Conservation (phyloP, 2,113 vertebrate species). For the Dromiciops gliroides region DNA sequence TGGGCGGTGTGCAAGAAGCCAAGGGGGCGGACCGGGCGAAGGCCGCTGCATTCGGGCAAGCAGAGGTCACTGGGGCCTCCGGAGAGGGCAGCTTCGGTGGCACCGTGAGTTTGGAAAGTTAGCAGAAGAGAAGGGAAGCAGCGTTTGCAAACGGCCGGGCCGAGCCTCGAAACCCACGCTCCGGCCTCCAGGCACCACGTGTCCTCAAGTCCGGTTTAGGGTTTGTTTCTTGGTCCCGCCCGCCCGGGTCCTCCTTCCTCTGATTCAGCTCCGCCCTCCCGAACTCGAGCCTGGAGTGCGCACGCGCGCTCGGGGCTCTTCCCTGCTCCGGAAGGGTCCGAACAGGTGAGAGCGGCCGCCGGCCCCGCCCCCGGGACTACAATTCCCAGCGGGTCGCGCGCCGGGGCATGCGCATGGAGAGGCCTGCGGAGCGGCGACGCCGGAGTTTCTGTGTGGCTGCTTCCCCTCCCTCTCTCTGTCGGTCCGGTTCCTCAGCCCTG, state of each 20-base stretch:
- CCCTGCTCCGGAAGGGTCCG: background rate
- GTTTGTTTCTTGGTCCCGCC: background rate
- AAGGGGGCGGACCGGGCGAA: too few species aligned
- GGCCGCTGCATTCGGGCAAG: too few species aligned
- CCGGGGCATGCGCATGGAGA: background rate
- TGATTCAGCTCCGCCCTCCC: background rate
- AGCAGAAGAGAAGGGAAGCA: background rate
- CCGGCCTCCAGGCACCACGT: background rate
- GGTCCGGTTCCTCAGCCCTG: background rate
- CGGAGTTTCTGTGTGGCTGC: conserved; percentile 63
- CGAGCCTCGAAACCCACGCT: background rate
- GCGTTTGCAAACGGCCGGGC: background rate
- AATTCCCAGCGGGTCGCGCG: conserved; percentile 66
- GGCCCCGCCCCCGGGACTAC: conserved; percentile 52
- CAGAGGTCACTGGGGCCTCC: background rate
- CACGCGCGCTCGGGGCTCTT: background rate
- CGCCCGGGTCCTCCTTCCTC: background rate
- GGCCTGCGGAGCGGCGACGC: conserved; percentile 67
- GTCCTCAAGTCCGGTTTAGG: background rate
- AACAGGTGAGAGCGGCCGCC: background rate
- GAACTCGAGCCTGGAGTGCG: background rate
- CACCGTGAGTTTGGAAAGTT: background rate
- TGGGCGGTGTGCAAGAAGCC: too few species aligned
- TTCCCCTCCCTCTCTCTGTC: conserved; percentile 24
- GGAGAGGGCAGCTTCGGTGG: too few species aligned